Evolutionary conservation across 2,888 invertebrate genomes (phyloP), one percentile per base, ranked within the genome.

Genomic region (Drosophila mimica): DNA sequence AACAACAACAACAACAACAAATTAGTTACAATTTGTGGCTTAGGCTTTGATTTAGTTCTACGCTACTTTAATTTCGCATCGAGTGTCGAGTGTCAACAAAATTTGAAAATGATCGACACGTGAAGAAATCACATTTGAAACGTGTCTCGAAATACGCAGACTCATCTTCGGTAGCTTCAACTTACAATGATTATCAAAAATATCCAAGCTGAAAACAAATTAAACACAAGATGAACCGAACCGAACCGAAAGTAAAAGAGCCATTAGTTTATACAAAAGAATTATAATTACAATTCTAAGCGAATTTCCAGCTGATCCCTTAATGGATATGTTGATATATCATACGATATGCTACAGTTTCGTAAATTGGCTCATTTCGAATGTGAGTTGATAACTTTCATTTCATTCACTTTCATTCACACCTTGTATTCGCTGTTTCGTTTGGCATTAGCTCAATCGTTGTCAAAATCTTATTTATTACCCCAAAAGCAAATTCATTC

Each of bases 371-470:
- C 68, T 67, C 64, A 64, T 65, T 69, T 75, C 34, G 70, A 33
- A 76, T 66, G 71, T 49, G 5, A 54, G 61, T 61, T 60, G 82
- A 83, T 88, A 84, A 82, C 88, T 83, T 83, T 83, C 88, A 82
- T 82, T 81, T 89, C 64, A 76, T 76, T 87, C 71, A 75, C 88
- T 87, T 85, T 89, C 84, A 74, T 87, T 89, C 82, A 83, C 89
- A 89, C 84, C 72, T 88, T 59, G 40, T 46, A 17, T 28, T 38
- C 40, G 57, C 38, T 53, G 46, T 69, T 34, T 57, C 25, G 54
- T 61, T 53, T 67, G 62, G 74, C 70, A 88, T 76, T 76, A 67
- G 82, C 25, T 25, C 67, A 58, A 71, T 48, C n/a, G 63, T 54
- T 68, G 57, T 70, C 66, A 52, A 76, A 71, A 76, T 62, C 69